phyloP scores from a whole-genome alignment of 1,140 invertebrate species.

The Ostrea edulis region DNA sequence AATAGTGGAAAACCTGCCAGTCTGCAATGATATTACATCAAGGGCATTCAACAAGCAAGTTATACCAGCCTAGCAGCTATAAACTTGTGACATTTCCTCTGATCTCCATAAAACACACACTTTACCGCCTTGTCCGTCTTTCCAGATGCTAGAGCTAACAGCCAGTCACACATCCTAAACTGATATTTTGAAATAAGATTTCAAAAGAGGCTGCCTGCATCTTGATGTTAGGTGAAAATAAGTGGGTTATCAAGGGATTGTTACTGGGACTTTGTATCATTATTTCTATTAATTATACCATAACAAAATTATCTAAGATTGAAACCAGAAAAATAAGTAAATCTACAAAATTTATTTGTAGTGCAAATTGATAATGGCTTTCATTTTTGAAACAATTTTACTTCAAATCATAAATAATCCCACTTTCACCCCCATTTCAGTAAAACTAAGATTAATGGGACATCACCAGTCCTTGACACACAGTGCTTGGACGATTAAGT shows the following conservation, averaged over 20 bases:
- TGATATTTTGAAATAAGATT: constrained; percentile 8
- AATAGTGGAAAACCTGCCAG: constrained; percentile 20
- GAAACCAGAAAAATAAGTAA: too few species aligned
- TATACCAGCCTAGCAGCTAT: constrained; percentile 27
- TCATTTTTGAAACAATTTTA: not conserved
- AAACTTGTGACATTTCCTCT: constrained; percentile 28
- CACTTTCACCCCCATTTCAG: not conserved
- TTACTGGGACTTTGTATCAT: not conserved
- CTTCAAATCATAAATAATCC: not conserved
- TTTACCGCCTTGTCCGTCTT: not conserved
- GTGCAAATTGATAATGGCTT: not conserved
- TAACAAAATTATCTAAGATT: not conserved
- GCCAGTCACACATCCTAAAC: not conserved
- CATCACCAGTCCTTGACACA: not conserved
- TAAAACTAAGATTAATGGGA: constrained; percentile 24
- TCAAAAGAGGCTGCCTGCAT: not conserved
- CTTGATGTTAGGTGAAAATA: not conserved
- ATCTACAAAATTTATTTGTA: too few species aligned
- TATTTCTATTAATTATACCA: not conserved
- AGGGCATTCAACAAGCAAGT: constrained; percentile 18
- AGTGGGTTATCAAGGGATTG: not conserved
- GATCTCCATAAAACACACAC: constrained; percentile 12
- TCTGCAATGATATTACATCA: constrained; percentile 23
- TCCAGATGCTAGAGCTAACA: not conserved
- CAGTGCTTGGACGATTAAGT: not conserved